Percentiles rank a stretch among this genome's conserved stretches.
Evolutionary conservation across 2,797 vertebrate species (phyloP).

Genomic region (Leptatherina wallacei): DNA sequence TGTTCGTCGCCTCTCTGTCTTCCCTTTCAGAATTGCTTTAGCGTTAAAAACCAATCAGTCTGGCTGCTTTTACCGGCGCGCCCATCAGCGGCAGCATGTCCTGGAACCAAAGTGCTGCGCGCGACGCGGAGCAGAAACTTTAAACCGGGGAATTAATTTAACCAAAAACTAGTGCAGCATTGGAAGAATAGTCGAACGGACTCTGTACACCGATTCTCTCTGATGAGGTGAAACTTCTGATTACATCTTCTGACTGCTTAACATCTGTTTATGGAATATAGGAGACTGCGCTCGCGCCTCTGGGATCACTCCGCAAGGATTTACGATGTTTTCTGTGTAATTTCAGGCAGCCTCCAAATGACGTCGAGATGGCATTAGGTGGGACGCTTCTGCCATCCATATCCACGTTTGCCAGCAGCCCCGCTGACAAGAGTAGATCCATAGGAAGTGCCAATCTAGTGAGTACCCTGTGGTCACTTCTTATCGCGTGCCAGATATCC

Average conservation of each 20-base stretch:
- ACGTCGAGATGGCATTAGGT: constrained; percentile 96
- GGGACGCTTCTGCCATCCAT: constrained; percentile 94
- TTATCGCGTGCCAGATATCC: constrained; percentile 17
- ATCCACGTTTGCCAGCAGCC: constrained; percentile 90
- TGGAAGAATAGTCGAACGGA: constrained; percentile 25
- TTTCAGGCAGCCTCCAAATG: constrained; percentile 92
- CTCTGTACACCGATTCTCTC: constrained; percentile 42
- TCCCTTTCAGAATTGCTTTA: constrained; percentile 36
- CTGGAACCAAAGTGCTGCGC: constrained; percentile 49
- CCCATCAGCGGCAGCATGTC: constrained; percentile 61
- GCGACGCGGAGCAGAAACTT: constrained; percentile 60
- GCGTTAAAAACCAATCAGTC: constrained; percentile 6
- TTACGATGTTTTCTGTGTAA: constrained; percentile 54
- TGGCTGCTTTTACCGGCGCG: constrained; percentile 35
- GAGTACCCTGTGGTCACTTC: constrained; percentile 76
- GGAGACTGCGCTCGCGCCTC: constrained; percentile 14
- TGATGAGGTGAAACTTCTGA: constrained; percentile 79
- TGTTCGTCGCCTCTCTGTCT: constrained; percentile 62
- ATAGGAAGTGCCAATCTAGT: constrained; percentile 87
- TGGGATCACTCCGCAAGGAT: constrained; percentile 49
- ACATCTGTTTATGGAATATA: constrained; percentile 41
- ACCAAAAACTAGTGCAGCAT: constrained; percentile 7
- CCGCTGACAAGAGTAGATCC: constrained; percentile 87
- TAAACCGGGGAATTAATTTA: constrained; percentile 36
- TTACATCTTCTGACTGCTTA: constrained; percentile 6